phyloP scores from a whole-genome alignment of 2,797 vertebrate species.

The Galaxias olidus region DNA sequence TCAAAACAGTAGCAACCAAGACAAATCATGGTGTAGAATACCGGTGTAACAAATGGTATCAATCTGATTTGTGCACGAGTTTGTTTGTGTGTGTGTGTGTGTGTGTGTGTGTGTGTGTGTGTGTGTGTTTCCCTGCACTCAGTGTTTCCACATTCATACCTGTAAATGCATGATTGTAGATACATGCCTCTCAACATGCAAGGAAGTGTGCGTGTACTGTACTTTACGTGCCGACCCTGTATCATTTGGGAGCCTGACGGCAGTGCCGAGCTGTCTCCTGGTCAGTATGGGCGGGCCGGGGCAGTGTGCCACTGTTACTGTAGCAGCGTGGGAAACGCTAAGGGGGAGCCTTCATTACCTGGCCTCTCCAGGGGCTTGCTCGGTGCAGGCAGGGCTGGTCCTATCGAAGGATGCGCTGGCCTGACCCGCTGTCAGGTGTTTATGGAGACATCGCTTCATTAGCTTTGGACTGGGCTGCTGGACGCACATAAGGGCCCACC shows the following conservation, averaged over 20 bases:
- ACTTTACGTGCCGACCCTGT: neutral
- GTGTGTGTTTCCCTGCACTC: too few relatives aligned
- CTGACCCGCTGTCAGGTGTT: constrained; percentile 73
- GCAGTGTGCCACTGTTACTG: constrained; percentile 13
- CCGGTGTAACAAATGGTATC: too few relatives aligned
- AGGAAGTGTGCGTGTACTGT: neutral
- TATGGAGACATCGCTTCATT: constrained; percentile 80
- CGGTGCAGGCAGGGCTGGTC: constrained; percentile 39
- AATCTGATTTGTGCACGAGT: too few relatives aligned
- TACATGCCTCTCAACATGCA: neutral
- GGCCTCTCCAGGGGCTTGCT: constrained; percentile 35
- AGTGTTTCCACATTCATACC: too few relatives aligned
- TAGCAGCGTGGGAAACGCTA: constrained; percentile 24
- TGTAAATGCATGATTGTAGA: too few relatives aligned
- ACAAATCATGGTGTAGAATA: too few relatives aligned
- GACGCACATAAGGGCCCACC: constrained; percentile 70
- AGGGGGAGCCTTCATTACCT: constrained; percentile 38
- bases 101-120: too few relatives aligned
- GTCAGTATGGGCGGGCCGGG: constrained; percentile 22
- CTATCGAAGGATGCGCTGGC: constrained; percentile 46
- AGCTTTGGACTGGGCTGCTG: constrained; percentile 60
- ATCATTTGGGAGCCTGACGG: neutral
- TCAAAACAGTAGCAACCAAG: too few relatives aligned
- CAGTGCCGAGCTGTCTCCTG: constrained; percentile 15
- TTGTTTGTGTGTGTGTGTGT: too few relatives aligned